phyloP scores from a whole-genome alignment of 2,113 vertebrate genomes.

The Tragelaphus imberbis region DNA sequence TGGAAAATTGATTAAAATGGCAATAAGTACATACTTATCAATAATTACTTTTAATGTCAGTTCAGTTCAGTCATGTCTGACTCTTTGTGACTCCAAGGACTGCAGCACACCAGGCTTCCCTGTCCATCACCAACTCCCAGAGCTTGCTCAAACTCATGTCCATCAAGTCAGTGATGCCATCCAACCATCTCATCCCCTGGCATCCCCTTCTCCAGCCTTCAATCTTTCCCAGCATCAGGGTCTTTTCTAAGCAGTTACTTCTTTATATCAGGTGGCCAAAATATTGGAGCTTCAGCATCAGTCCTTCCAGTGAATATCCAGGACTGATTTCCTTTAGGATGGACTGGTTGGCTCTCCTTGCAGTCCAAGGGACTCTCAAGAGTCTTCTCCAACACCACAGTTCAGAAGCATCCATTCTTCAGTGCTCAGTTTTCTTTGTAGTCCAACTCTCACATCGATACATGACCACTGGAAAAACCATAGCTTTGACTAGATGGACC shows the following conservation, averaged over 20 bases:
- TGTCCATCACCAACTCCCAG: background rate
- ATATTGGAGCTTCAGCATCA: background rate
- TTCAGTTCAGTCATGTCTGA: background rate
- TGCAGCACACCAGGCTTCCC: fast-evolving
- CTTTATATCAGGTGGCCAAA: background rate
- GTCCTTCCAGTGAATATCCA: background rate
- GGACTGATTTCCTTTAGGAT: background rate
- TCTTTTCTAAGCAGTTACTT: background rate
- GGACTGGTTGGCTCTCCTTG: background rate
- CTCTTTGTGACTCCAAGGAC: background rate
- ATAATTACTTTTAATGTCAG: background rate
- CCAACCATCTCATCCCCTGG: background rate
- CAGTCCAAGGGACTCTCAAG: background rate
- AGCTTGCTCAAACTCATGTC: background rate
- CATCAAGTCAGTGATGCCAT: background rate
- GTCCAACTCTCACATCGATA: background rate
- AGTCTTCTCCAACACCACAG: background rate
- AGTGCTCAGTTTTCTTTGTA: background rate
- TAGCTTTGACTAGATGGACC: background rate
- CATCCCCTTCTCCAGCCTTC: background rate
- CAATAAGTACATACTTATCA: background rate
- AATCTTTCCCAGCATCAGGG: background rate
- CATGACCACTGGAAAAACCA: background rate
- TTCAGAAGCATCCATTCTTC: background rate
- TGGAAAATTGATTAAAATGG: background rate